Evolutionary conservation across 2,113 vertebrate species (phyloP).

Genomic region (Scalopus aquaticus): DNA sequence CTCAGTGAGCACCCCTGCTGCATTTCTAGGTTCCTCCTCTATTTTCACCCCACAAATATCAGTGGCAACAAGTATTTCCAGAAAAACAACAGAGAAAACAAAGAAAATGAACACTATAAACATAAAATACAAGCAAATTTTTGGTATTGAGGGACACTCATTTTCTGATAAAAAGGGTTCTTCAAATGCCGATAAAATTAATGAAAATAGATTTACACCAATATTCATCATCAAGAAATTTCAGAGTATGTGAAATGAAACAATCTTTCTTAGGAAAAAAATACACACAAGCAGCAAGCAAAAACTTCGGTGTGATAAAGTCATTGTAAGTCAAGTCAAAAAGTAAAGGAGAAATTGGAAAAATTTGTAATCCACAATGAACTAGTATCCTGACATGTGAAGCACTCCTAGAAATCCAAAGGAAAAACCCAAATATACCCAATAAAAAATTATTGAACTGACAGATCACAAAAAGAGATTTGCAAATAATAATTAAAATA

Average conservation of each 20-base stretch:
- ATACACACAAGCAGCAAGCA: neutral
- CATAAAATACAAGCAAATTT: neutral
- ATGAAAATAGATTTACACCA: neutral
- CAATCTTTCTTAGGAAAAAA: neutral
- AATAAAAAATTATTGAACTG: neutral
- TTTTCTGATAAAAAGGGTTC: neutral
- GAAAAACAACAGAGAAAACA: neutral
- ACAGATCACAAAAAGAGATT: neutral
- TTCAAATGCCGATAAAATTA: neutral
- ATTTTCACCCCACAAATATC: no score
- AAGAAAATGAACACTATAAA: neutral
- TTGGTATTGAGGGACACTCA: neutral
- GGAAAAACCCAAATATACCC: neutral
- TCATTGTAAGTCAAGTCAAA: neutral
- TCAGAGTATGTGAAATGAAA: neutral
- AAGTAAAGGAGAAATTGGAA: neutral
- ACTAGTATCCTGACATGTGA: neutral
- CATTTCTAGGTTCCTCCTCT: neutral
- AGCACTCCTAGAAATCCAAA: neutral
- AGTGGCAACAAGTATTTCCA: neutral
- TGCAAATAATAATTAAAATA: neutral
- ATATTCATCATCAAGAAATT: neutral
- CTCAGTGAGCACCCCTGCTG: neutral
- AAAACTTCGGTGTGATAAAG: no score
- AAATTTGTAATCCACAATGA: neutral